Conservation (phyloP, 2,797 vertebrate genomes). For the Stomatorhinus walkeri region DNA sequence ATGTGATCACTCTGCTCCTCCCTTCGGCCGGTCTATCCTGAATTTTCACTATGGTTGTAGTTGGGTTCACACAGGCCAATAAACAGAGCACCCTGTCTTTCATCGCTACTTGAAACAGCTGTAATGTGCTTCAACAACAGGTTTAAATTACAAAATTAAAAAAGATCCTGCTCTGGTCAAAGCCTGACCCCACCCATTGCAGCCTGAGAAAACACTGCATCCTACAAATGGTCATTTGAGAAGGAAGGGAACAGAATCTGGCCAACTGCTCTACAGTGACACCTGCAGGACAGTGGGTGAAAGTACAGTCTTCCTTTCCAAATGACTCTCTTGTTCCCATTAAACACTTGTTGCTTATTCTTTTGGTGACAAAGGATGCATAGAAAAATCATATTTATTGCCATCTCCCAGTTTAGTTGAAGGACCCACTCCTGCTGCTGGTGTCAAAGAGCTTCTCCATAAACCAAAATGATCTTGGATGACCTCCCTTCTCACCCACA, state of each 20-base stretch:
- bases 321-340: background rate
- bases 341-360: background rate
- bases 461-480: background rate
- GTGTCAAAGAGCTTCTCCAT: background rate
- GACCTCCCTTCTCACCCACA: background rate
- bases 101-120: background rate
- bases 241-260: background rate
- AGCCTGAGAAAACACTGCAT: background rate
- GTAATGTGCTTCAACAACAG: background rate
- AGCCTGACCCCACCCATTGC: background rate
- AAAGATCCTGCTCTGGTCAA: background rate
- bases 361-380: background rate
- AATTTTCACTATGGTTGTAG: background rate
- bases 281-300: background rate
- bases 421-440: background rate
- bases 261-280: background rate
- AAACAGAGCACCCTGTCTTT: background rate
- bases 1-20: background rate
- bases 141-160: background rate
- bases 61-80: background rate
- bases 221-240: background rate
- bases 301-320: background rate
- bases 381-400: background rate
- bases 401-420: background rate
- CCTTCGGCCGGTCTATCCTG: background rate